These are phyloP conservation scores for Tenthredo scrophulariae DNA, from an alignment of 2,888 invertebrate species.

Conservation along the genomic window DNA sequence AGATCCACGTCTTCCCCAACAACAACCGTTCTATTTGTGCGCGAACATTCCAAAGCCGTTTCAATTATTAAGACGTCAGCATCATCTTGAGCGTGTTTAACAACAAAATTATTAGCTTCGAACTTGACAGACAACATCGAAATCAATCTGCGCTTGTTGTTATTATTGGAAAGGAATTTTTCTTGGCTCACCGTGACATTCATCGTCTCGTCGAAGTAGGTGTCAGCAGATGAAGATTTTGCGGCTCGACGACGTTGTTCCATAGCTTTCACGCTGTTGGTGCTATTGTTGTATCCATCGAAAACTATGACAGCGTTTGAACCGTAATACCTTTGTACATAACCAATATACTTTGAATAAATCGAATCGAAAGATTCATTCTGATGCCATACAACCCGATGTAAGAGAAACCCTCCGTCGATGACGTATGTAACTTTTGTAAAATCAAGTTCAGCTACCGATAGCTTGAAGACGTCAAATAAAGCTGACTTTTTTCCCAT, in stretches of 20 bases:
- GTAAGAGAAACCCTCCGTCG: slow-evolving; percentile 67
- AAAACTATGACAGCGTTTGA: slow-evolving; percentile 61
- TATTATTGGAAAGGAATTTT: slow-evolving; percentile 57
- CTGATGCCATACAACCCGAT: slow-evolving; percentile 65
- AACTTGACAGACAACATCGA: slow-evolving; percentile 53
- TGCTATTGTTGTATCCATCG: slow-evolving; percentile 60
- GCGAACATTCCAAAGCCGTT: slow-evolving; percentile 43
- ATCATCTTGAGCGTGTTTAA: slow-evolving; percentile 54
- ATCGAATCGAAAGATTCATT: slow-evolving; percentile 59
- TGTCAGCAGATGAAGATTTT: slow-evolving; percentile 55
- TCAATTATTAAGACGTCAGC: slow-evolving; percentile 57
- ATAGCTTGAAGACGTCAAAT: slow-evolving; percentile 57
- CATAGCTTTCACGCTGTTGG: slow-evolving; percentile 61
- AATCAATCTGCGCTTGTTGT: slow-evolving; percentile 61
- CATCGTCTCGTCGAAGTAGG: slow-evolving; percentile 59
- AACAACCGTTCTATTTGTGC: slow-evolving; percentile 53
- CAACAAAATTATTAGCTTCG: slow-evolving; percentile 50
- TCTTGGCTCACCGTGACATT: slow-evolving; percentile 50
- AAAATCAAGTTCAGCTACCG: neutral
- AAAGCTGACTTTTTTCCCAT: slow-evolving; percentile 59
- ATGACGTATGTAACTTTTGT: slow-evolving; percentile 58
- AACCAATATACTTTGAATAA: slow-evolving; percentile 62
- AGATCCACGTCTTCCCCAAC: slow-evolving; percentile 60
- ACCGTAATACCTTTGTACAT: slow-evolving; percentile 61
- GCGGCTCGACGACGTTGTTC: slow-evolving; percentile 62